These are phyloP conservation scores for Acropora tenuis DNA, from an alignment of 64 coral and sea anemone genomes.

Conservation along the genomic window DNA sequence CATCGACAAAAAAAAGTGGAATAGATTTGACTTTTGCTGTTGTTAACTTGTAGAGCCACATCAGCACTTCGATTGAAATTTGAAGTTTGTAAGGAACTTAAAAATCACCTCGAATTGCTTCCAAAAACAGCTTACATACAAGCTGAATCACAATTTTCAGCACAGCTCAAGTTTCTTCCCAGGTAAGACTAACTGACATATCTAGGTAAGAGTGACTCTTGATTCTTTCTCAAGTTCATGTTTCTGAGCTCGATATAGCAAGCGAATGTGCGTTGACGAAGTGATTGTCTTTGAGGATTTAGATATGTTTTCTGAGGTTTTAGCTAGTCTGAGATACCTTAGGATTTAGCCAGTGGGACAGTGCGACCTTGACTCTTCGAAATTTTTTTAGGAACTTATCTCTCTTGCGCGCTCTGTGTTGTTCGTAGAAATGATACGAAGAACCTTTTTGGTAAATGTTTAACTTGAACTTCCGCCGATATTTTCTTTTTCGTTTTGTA, in stretches of 20 bases:
- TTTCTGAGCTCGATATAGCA: not conserved
- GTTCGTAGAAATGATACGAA: no score
- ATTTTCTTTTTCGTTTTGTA: no score
- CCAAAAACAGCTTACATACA: conserved; percentile 99
- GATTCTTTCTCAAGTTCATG: not conserved
- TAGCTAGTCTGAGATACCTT: no score
- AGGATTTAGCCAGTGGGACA: no score
- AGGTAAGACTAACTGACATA: conserved; percentile 39
- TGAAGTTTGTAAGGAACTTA: conserved; percentile 99
- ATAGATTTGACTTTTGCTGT: not conserved
- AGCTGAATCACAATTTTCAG: conserved; percentile 97
- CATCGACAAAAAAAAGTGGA: not conserved
- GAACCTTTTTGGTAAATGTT: no score
- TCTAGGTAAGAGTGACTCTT: not conserved
- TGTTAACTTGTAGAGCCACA: conserved; percentile 70
- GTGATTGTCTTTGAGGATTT: no score
- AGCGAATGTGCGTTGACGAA: not conserved
- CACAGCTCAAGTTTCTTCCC: conserved; percentile 97
- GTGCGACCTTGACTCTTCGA: no score
- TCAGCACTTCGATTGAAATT: conserved; percentile 96
- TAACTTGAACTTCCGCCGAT: no score
- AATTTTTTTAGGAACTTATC: no score
- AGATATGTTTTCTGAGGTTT: no score
- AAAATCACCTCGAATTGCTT: conserved; percentile 86
- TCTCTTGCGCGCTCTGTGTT: no score